Evolutionary conservation across 2,113 vertebrate species (phyloP), one percentile per base, ranked within the genome.

Genomic region (Sminthopsis crassicaudata): DNA sequence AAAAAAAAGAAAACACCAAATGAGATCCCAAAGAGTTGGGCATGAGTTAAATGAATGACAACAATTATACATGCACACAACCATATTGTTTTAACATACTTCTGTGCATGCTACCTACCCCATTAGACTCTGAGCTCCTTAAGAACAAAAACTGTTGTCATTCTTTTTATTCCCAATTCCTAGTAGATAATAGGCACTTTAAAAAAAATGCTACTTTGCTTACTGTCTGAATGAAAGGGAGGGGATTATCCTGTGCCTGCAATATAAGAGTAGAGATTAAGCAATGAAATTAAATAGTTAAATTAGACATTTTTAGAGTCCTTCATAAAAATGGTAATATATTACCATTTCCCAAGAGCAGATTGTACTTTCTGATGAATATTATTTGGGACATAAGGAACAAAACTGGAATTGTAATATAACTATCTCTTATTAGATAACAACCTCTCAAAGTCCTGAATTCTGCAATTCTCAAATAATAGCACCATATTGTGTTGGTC

Each of bases 311-410:
- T 30, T 22, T 16, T 53, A 90, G 54, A 95, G 11, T 10, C n/a
- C n/a, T 48, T 89, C 76, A 19, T 89, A 27, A 96, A 96, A 94
- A 48, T 51, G 16, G 25, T 52, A 51, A 67, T 76, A 46, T 48
- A 51, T 24, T 88, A 90, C 57, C 25, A 48, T 94, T 42, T 23
- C 2, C 53, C 53, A 89, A 91, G 25, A 84, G 16, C 42, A 88
- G 12, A 94, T 84, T 91, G 55, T 60, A 89, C 24, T 67, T 93
- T 11, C 5, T 42, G 42, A 46, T 67, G 91, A 92, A 54, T 1
- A 36, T 91, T 46, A 93, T 76, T 51, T 27, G 14, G 67, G 46
- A 23, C 26, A 27, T 24, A n/a, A 84, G 48, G 52, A 91, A 3
- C 22, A 36, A 3, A 48, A 42, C 26, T 2, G 23, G 52, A 6